A percentile compares a stretch with the other conserved stretches of the same genome.
These are phyloP conservation scores for Caenorhabditis virilis DNA, from an alignment of 2,888 invertebrate genomes.

Conservation along the genomic window DNA sequence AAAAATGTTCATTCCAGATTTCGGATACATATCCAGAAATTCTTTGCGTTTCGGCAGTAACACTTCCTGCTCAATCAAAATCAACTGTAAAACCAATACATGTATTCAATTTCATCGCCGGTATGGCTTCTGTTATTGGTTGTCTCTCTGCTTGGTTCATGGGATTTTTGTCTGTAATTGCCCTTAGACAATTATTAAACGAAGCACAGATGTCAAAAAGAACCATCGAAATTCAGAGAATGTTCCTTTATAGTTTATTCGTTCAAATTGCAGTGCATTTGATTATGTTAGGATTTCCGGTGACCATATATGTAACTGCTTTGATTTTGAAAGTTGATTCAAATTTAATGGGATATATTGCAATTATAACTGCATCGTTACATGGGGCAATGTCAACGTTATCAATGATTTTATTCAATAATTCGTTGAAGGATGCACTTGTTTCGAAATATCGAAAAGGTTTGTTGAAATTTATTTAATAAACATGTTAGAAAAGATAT, in stretches of 20 bases:
- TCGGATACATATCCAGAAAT: conserved; percentile 15
- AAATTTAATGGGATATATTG: conserved; percentile 22
- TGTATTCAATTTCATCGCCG: conserved; percentile 14
- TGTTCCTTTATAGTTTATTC: conserved; percentile 21
- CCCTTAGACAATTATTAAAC: conserved; percentile 13
- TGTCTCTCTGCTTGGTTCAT: background rate
- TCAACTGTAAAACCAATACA: conserved; percentile 23
- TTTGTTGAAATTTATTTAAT: too few species aligned
- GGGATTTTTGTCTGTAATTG: conserved; percentile 6
- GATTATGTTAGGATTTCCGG: conserved; percentile 18
- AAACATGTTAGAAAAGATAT: too few species aligned
- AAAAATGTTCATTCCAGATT: conserved; percentile 6
- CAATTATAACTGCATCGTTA: conserved; percentile 18
- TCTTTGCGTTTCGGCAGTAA: conserved; percentile 14
- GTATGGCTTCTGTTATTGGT: conserved; percentile 10
- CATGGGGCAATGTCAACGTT: conserved; percentile 31
- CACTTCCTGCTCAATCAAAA: conserved; percentile 1
- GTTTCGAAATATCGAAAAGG: too few species aligned
- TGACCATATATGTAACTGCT: conserved; percentile 11
- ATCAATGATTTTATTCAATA: conserved; percentile 23
- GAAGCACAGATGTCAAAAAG: conserved; percentile 12
- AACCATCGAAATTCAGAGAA: conserved; percentile 21
- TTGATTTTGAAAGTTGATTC: conserved; percentile 12
- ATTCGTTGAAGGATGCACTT: conserved; percentile 10
- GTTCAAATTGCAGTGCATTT: conserved; percentile 21